Evolutionary conservation across 2,888 invertebrate genomes (phyloP), one percentile per base, ranked within the genome.

Genomic region (Cybosia mesomella): DNA sequence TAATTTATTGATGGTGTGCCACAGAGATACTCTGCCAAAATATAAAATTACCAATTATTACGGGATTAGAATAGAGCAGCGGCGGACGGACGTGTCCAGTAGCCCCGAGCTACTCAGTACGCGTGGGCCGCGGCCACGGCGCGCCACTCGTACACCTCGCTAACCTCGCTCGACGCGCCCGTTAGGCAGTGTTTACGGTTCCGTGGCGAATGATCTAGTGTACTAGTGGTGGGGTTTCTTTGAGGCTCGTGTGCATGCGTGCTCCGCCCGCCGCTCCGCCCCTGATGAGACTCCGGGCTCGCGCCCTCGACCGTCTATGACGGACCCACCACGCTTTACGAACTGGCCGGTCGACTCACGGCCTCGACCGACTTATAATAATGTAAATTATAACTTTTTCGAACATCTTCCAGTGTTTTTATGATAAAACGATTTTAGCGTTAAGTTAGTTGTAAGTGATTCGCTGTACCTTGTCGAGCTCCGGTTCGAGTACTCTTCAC

Each of bases 21-120:
- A 95, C 95, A 94, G 94, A 94, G 92, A 93, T 94, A 93, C 90
- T 95, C 94, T 95, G 95, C 95, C 95, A 95, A 95, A 95, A 92
- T 94, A 93, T 94, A 92, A 94, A 93, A 93, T 93, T 94, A 94
- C 93, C 94, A 92, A 90, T 87, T 88, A 83, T 84, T 84, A 73
- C 86, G 89, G 90, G 90, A 84, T 81, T 77, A 85, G 87, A 79
- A 83, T 81, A 80, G 75, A 73, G 74, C 61, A 72, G 64, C 73
- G 72, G 72, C 67, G 63, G 68, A 36, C 32, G 63, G 49, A 58
- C 64, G 62, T 36, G 57, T 66, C 62, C 28, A 28, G 10, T 43
- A 7, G 60, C 24, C n/a, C 18, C 18, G 24, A 43, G 43, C 43
- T 61, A 18, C 43, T n/a, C 11, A 22, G 21, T 22, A 5, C 54